A percentile compares a stretch with the other conserved stretches of the same genome.
Evolutionary conservation across 2,113 vertebrate species (phyloP).

Genomic region (Uria aalge): DNA sequence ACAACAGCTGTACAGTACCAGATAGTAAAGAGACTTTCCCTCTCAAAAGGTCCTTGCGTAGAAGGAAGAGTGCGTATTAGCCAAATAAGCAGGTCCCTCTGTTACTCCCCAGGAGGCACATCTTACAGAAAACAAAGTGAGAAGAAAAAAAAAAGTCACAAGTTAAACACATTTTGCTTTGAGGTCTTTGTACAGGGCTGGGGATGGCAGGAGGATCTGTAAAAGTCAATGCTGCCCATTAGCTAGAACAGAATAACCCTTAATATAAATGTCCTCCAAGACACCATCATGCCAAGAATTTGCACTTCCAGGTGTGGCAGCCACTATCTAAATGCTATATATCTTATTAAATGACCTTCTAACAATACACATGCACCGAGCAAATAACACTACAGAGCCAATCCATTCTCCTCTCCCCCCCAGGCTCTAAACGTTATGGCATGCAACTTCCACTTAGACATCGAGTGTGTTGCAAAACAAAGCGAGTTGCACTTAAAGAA

Average conservation of each 20-base stretch:
- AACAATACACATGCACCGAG: background rate
- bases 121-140: background rate
- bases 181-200: background rate
- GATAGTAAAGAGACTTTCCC: background rate
- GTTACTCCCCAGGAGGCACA: background rate
- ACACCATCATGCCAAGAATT: background rate
- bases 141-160: background rate
- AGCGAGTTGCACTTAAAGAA: background rate
- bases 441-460: background rate
- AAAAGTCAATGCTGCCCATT: background rate
- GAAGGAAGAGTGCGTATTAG: background rate
- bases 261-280: background rate
- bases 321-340: background rate
- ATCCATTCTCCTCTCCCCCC: background rate
- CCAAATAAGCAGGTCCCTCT: background rate
- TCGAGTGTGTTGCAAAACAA: accelerated
- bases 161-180: background rate
- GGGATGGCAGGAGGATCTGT: background rate
- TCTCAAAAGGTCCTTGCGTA: background rate
- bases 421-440: background rate
- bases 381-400: background rate
- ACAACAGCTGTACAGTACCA: background rate
- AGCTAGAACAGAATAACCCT: background rate
- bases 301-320: background rate
- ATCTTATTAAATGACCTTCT: background rate